Base-by-base conservation (phyloP, 2,888 invertebrate genomes). In the Pycnomerus fuliginosus region DNA sequence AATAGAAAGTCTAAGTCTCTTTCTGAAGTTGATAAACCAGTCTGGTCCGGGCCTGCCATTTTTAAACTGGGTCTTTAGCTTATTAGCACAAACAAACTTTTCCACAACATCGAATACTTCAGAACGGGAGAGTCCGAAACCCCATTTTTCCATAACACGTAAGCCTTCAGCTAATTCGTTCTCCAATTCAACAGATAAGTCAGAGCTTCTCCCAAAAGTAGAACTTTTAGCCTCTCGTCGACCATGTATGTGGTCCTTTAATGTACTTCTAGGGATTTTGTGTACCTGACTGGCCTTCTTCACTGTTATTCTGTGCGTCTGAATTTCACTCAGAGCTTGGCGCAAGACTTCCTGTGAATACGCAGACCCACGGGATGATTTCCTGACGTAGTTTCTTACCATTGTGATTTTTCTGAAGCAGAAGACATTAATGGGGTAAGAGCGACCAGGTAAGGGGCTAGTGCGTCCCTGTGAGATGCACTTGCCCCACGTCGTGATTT, bases 41-140 rank as follows among this genome's bases (percentile, higher is more conserved):
- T 64, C 61, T 22, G 58, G 42, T 1, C 64, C 62, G 11, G 63
- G 63, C 1, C 48, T 44, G 1, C 56, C 55, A 52, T 64, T 49
- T 50, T 55, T 63, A 39, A 67, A 66, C 1, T 58, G 56, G 13
- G 53, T 63, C 48, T 44, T 35, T 2, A 65, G 40, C 4, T 49
- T 37, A 39, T 63, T 64, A 29, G 40, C 34, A 7, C 24, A 22
- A 3, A 62, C 23, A 16, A 16, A 43, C 8, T 16, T 3, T 25
- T 13, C 13, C 3, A 39, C 37, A 2, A 31, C 3, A n/a, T 44
- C 27, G 4, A 44, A 16, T 2, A 44, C 16, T 32, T 44, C 38
- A n/a, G 14, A 12, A 15, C 31, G 17, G 3, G 32, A 24, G 7
- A 40, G 2, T 4, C 32, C 40, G 24, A 40, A 38, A 2, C 25